These are phyloP conservation scores for Apeltes quadracus DNA, from an alignment of 2,113 vertebrate species.

Conservation along the genomic window DNA sequence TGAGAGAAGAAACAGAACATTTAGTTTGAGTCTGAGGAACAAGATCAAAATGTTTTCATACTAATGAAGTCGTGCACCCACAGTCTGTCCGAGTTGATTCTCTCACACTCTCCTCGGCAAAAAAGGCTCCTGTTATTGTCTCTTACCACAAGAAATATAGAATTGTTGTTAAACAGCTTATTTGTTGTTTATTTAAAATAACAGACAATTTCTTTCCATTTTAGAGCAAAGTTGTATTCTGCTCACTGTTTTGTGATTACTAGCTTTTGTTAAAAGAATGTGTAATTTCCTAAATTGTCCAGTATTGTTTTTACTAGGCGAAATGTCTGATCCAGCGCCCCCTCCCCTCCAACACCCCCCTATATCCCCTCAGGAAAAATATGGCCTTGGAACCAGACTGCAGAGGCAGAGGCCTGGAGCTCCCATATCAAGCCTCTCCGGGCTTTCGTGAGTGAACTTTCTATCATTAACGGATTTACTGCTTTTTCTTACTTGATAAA, in stretches of 20 bases:
- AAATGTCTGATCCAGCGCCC: conserved; percentile 31
- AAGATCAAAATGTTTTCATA: conserved; percentile 18
- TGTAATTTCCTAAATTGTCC: conserved; percentile 1
- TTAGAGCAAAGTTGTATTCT: conserved; percentile 19
- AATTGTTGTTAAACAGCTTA: conserved; percentile 15
- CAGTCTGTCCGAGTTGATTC: conserved; percentile 4
- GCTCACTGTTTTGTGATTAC: neutral
- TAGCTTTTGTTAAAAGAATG: neutral
- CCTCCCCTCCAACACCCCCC: neutral
- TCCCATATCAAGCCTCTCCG: conserved; percentile 90
- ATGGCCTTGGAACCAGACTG: conserved; percentile 93
- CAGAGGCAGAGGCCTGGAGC: conserved; percentile 92
- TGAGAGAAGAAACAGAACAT: conserved; percentile 33
- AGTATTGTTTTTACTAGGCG: neutral
- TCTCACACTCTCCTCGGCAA: conserved; percentile 23
- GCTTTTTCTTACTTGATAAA: neutral
- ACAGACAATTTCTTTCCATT: neutral
- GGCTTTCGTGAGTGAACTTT: conserved; percentile 90
- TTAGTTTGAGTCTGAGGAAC: conserved; percentile 14
- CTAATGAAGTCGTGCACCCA: conserved; percentile 1
- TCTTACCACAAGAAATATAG: conserved; percentile 14
- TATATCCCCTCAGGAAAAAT: conserved; percentile 87
- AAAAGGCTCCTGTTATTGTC: conserved; percentile 44
- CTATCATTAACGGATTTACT: neutral
- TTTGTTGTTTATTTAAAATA: conserved; percentile 23